phyloP scores from a whole-genome alignment of 2,113 vertebrate genomes.

The Girardinichthys multiradiatus region DNA sequence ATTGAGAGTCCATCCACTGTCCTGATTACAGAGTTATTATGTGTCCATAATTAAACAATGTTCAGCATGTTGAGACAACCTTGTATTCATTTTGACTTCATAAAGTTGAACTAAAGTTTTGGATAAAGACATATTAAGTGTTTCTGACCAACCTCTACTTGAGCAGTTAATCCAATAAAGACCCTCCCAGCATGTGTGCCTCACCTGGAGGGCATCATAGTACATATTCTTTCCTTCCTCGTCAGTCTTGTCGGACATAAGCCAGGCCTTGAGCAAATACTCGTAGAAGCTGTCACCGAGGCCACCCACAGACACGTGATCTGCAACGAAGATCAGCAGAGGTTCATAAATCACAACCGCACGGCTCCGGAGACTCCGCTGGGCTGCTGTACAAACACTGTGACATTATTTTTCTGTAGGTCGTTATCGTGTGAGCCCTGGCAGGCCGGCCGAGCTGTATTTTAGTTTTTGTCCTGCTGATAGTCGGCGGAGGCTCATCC shows the following conservation, averaged over 20 bases:
- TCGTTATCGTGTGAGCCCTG: not conserved
- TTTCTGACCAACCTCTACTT: not conserved
- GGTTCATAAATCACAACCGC: constrained; percentile 5
- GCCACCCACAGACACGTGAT: constrained; percentile 96
- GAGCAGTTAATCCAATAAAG: not conserved
- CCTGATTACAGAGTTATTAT: too few relatives aligned
- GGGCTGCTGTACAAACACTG: constrained; percentile 5
- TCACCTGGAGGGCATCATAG: constrained; percentile 95
- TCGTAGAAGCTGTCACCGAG: constrained; percentile 99
- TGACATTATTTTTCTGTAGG: not conserved
- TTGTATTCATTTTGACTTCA: too few relatives aligned
- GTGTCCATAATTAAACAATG: too few relatives aligned
- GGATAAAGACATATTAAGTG: too few relatives aligned
- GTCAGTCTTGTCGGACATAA: constrained; percentile 96
- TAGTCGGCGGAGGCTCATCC: constrained; percentile 56
- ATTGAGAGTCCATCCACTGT: too few relatives aligned
- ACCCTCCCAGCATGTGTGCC: not conserved
- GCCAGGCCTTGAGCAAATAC: constrained; percentile 97
- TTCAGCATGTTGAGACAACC: too few relatives aligned
- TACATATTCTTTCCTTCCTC: constrained; percentile 95
- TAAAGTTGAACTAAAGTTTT: too few relatives aligned
- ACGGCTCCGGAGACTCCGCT: not conserved
- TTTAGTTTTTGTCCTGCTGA: constrained; percentile 24
- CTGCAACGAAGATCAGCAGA: constrained; percentile 71
- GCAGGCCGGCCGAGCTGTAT: not conserved